Evolutionary conservation across 2,888 invertebrate species (phyloP), one percentile per base, ranked within the genome.

Genomic region (Glaucopsyche alexis): DNA sequence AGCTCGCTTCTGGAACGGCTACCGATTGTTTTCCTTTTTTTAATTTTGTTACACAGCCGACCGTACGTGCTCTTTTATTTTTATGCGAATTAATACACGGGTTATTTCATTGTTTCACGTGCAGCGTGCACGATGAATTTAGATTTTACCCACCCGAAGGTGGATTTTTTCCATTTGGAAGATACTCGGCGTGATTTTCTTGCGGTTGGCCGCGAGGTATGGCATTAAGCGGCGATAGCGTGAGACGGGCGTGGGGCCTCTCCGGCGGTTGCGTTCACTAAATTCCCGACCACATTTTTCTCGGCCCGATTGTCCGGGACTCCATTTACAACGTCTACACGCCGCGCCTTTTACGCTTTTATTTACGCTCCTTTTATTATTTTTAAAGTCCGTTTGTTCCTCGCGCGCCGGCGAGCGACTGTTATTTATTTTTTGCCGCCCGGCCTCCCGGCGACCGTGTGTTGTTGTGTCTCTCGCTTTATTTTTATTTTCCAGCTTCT

Each of bases 291-390:
- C 89, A 85, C 91, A 90, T 91, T 89, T 90, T 88, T 87, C 90
- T 87, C 85, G 88, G 87, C 89, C 85, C 88, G 90, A 91, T 90
- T 90, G 92, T 91, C 91, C 90, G 89, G 89, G 89, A 90, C 90
- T 89, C 91, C 91, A 89, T 91, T 91, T 92, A 92, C 91, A 92
- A 90, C 91, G 90, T 91, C 91, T 91, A 91, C 91, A 91, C 90
- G 89, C 88, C 87, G 90, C 88, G 85, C 90, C 92, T 91, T 92
- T 91, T 91, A 93, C 91, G 91, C 91, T 91, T 92, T 92, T 92
- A 91, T 93, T 92, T 93, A 91, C 91, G 90, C 88, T 91, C 89
- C 89, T 91, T 92, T 92, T 92, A 91, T 92, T 92, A 90, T 91
- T 91, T 93, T 90, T 88, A 90, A 90, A 91, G 90, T 90, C 89